Conservation (phyloP, 2,113 vertebrate species). For the Trematocara unimaculatum region DNA sequence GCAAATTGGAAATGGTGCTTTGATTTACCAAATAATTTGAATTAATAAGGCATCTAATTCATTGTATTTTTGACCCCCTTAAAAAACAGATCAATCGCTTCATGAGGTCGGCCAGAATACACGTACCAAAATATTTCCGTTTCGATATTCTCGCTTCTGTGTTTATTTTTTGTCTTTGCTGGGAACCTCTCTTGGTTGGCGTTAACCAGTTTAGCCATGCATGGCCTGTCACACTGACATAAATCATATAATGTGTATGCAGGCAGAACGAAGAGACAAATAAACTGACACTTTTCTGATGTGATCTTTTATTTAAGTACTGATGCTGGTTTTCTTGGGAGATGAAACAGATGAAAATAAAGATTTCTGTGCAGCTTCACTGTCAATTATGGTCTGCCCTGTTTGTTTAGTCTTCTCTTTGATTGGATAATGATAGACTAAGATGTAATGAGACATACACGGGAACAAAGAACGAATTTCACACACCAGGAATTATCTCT, state of each 20-base stretch:
- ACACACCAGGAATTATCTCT: constrained; percentile 36
- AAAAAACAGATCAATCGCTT: neutral
- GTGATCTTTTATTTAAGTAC: constrained; percentile 30
- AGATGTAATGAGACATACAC: neutral
- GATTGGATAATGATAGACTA: constrained; percentile 54
- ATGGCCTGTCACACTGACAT: neutral
- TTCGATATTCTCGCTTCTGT: neutral
- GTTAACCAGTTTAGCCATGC: neutral
- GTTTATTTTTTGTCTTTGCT: constrained; percentile 25
- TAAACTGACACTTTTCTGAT: constrained; percentile 40
- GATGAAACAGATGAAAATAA: constrained; percentile 4
- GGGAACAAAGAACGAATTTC: constrained; percentile 31
- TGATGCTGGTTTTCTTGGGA: constrained; percentile 1
- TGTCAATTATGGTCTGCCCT: constrained; percentile 41
- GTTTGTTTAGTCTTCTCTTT: constrained; percentile 30
- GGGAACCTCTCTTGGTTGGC: constrained; percentile 8
- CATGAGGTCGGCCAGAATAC: neutral
- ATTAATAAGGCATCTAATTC: neutral
- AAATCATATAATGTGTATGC: constrained; percentile 10
- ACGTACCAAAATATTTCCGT: neutral
- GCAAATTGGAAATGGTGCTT: neutral
- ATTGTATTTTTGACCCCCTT: neutral
- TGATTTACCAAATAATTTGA: neutral
- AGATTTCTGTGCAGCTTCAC: neutral
- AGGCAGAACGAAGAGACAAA: constrained; percentile 8